Conservation (phyloP, 2,888 invertebrate genomes). For the Oithona nana region DNA sequence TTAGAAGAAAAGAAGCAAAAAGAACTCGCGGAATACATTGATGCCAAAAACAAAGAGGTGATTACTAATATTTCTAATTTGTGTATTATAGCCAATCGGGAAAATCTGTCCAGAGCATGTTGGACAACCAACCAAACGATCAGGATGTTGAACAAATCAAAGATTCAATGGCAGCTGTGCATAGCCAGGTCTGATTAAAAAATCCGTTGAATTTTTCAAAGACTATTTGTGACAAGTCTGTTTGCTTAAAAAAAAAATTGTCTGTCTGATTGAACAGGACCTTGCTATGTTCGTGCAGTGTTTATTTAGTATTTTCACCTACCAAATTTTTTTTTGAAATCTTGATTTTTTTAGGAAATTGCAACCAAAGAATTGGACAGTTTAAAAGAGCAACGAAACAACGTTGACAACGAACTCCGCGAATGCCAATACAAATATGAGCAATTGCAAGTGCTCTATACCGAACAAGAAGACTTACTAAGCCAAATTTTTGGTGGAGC, state of each 20-base stretch:
- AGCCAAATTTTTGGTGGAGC: constrained; percentile 31
- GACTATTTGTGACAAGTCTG: not conserved
- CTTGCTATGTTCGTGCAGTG: not conserved
- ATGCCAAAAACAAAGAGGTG: constrained; percentile 21
- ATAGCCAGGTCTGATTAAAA: constrained; percentile 6
- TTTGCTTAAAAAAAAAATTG: not conserved
- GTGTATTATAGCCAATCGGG: too few relatives aligned
- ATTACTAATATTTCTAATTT: not conserved
- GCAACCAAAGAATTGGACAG: constrained; percentile 22
- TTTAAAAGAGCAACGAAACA: constrained; percentile 20
- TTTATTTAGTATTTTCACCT: not conserved
- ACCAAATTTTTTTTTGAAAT: not conserved
- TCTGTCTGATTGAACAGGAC: not conserved
- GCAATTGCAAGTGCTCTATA: constrained; percentile 28
- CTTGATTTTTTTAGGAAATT: constrained; percentile 21
- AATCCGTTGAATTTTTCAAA: not conserved
- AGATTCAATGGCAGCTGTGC: not conserved
- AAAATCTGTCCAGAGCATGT: not conserved
- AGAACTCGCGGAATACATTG: constrained; percentile 20
- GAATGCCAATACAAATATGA: constrained; percentile 24
- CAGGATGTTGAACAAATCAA: not conserved
- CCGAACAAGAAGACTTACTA: constrained; percentile 7
- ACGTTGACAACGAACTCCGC: constrained; percentile 21
- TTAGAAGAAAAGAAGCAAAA: constrained; percentile 14
- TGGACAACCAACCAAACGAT: not conserved